These are phyloP conservation scores for Hydractinia symbiolongicarpus DNA, from an alignment of 30 jellyfish, hydroid and myxozoan species.

Conservation along the genomic window DNA sequence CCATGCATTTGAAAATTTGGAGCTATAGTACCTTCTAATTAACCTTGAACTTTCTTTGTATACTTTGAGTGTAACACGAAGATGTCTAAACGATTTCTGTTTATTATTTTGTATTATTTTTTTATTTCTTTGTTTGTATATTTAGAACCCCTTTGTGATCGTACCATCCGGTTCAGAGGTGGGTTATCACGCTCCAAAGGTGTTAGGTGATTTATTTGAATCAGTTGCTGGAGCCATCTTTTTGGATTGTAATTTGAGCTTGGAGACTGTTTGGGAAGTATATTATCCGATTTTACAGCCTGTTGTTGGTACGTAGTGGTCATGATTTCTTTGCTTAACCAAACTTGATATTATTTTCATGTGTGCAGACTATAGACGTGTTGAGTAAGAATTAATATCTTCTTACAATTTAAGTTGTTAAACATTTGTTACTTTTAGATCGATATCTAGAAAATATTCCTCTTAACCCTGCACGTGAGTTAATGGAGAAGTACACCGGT, in stretches of 20 bases:
- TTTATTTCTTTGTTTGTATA: background rate
- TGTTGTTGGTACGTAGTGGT: constrained; percentile 44
- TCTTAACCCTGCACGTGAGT: constrained; percentile 50
- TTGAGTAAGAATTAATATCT: too few relatives aligned
- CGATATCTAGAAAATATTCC: constrained; percentile 46
- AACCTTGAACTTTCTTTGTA: too few relatives aligned
- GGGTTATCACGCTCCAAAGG: constrained; percentile 80
- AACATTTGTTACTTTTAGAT: constrained; percentile 14
- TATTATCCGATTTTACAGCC: constrained; percentile 65
- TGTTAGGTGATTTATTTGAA: constrained; percentile 83
- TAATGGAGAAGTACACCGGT: constrained; percentile 38
- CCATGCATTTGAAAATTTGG: too few relatives aligned
- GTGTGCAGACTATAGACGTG: too few relatives aligned
- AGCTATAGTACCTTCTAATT: too few relatives aligned
- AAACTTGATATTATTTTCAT: too few relatives aligned
- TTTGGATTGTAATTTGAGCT: constrained; percentile 74
- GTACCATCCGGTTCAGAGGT: constrained; percentile 35
- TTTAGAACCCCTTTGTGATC: constrained; percentile 70
- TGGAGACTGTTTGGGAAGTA: constrained; percentile 69
- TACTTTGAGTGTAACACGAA: background rate
- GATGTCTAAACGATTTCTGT: background rate
- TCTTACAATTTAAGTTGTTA: background rate
- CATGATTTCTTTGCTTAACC: background rate
- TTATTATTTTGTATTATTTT: background rate
- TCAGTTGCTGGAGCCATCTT: constrained; percentile 92